A percentile compares a stretch with the other conserved stretches of the same genome.
These are phyloP conservation scores for Diorhabda sublineata DNA, from an alignment of 1,140 invertebrate species.

Conservation along the genomic window DNA sequence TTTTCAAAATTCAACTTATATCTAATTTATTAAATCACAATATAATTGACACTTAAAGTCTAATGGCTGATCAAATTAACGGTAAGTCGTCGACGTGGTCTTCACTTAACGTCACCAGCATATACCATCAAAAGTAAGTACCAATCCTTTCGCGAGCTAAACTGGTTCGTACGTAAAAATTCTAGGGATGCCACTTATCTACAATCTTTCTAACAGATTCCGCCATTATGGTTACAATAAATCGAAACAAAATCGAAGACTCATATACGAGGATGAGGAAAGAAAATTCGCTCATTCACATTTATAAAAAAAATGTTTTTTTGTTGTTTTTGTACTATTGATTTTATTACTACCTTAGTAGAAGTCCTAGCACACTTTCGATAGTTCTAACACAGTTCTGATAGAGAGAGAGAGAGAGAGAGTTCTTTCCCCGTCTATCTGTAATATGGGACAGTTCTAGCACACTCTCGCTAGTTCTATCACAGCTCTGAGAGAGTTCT, in stretches of 20 bases:
- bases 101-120: neutral
- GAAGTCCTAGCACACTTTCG: too few relatives aligned
- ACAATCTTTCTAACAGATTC: constrained; percentile 4
- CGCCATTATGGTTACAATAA: constrained; percentile 9
- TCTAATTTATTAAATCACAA: neutral
- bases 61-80: neutral
- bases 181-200: constrained; percentile 11
- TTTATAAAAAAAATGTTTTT: too few relatives aligned
- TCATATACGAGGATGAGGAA: neutral
- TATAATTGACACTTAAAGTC: neutral
- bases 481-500: too few relatives aligned
- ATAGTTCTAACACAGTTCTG: too few relatives aligned
- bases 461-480: too few relatives aligned
- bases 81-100: neutral
- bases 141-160: constrained; percentile 3
- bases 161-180: constrained; percentile 12
- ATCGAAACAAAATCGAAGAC: constrained; percentile 1
- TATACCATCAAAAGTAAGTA: constrained; percentile 1
- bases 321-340: too few relatives aligned
- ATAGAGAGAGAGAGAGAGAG: too few relatives aligned
- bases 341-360: too few relatives aligned
- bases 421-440: too few relatives aligned
- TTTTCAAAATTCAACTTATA: neutral
- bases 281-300: too few relatives aligned
- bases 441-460: too few relatives aligned